A percentile compares a stretch with the other conserved stretches of the same genome.
Conservation (phyloP, 1,140 invertebrate genomes). For the Calosoma granatense region DNA sequence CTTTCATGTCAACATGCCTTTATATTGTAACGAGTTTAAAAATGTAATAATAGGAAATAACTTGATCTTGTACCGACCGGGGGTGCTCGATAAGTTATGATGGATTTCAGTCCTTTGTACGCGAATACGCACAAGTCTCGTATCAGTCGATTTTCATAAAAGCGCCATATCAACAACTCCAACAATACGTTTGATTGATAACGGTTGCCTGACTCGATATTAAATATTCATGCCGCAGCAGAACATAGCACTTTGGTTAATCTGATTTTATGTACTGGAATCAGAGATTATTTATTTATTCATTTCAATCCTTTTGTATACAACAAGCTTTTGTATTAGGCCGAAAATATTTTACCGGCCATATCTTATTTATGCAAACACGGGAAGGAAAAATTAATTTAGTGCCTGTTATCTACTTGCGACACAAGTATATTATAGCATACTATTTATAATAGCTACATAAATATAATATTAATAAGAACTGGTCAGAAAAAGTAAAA, state of each 20-base stretch:
- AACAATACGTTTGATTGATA: conserved; percentile 3
- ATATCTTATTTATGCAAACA: no score
- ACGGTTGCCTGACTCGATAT: background rate
- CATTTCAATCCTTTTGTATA: no score
- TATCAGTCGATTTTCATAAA: background rate
- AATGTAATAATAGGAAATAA: background rate
- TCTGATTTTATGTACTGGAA: background rate
- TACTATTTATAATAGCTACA: no score
- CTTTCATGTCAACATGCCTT: background rate
- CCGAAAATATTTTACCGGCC: no score
- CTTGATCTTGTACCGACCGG: background rate
- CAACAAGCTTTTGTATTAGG: no score
- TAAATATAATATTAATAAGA: no score
- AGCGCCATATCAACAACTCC: background rate
- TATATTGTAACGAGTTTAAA: background rate
- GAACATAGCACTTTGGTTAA: background rate
- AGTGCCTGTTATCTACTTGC: no score
- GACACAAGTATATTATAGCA: no score
- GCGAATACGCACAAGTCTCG: background rate
- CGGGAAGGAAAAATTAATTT: no score
- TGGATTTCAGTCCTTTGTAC: background rate
- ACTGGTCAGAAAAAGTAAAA: no score
- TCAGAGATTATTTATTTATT: background rate
- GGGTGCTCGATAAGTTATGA: background rate
- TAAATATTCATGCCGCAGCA: conserved; percentile 1